Conservation (phyloP, 35 echinoderm and acorn worm species). For the Holothuria glaberrima region DNA sequence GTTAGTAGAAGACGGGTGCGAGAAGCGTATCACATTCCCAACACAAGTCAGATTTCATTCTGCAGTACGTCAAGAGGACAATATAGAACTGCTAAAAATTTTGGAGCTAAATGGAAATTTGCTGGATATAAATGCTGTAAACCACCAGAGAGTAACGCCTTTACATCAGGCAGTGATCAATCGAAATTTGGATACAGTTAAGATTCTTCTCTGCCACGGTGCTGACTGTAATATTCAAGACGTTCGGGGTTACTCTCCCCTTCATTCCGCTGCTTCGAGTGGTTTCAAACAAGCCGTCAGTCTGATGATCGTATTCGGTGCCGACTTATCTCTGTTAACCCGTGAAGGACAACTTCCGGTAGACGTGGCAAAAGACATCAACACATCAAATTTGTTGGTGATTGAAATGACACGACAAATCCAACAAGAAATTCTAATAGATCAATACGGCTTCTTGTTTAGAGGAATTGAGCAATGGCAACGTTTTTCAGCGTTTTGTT, state of each 20-base stretch:
- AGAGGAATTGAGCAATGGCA: conserved; percentile 77
- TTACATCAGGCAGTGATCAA: conserved; percentile 88
- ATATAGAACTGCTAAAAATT: conserved; percentile 66
- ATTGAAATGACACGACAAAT: conserved; percentile 86
- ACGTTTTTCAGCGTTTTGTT: conserved; percentile 31
- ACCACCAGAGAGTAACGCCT: conserved; percentile 76
- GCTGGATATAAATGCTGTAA: conserved; percentile 71
- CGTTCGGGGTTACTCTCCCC: conserved; percentile 71
- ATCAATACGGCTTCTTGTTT: conserved; percentile 87
- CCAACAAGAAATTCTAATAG: conserved; percentile 66
- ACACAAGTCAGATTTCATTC: conserved; percentile 84
- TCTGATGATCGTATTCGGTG: conserved; percentile 87
- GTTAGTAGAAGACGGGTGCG: neutral
- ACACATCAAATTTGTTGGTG: conserved; percentile 74
- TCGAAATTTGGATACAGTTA: conserved; percentile 90
- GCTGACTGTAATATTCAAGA: conserved; percentile 80
- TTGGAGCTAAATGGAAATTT: conserved; percentile 53
- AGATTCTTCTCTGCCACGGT: conserved; percentile 76
- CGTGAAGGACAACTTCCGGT: conserved; percentile 74
- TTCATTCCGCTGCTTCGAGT: conserved; percentile 78
- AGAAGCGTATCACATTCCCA: conserved; percentile 86
- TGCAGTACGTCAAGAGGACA: conserved; percentile 91
- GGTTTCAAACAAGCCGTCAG: conserved; percentile 81
- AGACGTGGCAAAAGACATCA: conserved; percentile 79
- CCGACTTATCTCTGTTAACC: conserved; percentile 70